Base-by-base conservation (phyloP, 1,140 invertebrate genomes). In the Trichonephila inaurata region DNA sequence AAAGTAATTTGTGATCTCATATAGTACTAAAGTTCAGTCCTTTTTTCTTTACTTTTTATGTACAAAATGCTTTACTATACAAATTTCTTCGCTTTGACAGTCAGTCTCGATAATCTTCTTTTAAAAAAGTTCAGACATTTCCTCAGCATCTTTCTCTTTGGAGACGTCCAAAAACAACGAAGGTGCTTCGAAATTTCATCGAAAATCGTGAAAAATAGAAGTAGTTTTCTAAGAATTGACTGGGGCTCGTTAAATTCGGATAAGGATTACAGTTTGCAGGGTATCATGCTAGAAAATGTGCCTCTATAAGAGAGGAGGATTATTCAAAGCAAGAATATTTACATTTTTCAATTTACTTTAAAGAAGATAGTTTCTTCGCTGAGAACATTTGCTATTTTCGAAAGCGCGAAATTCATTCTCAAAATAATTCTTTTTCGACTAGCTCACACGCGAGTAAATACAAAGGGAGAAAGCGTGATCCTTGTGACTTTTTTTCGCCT, bases 301-400 rank as follows among this genome's bases (percentile, higher is more conserved):
- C 72, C 33, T 77, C 72, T 40, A 77, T 77, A 24, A 33, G 10
- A 40, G 66, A 33, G 28, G 72, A 77, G 72, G 72, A 77, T 77
- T 77, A 77, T 77, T 77, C 72, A 77, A 77, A 77, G 28, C 24
- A 33, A 77, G 72, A 77, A 77, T 77, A 77, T 77, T 77, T 33
- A 77, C 72, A 77, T 77, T 77, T 77, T 77, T 77, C 28, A 77
- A 77, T 77, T 77, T 77, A 77, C 72, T 77, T 77, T 77, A 28
- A 77, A 40, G 72, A 77, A 40, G 33, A 33, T 14, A 33, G 18
- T 40, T 77, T 77, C 66, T 69, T 69, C n/a, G 66, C 66, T 12
- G 24, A 69, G 21, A 69, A 24, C 21, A 28, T 69, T 69, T 69
- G 66, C 66, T 69, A 21, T 69, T 69, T 51, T 69, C n/a, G 66